phyloP scores from a whole-genome alignment of 2,888 invertebrate species.

The Rambutsinella grinnellia region DNA sequence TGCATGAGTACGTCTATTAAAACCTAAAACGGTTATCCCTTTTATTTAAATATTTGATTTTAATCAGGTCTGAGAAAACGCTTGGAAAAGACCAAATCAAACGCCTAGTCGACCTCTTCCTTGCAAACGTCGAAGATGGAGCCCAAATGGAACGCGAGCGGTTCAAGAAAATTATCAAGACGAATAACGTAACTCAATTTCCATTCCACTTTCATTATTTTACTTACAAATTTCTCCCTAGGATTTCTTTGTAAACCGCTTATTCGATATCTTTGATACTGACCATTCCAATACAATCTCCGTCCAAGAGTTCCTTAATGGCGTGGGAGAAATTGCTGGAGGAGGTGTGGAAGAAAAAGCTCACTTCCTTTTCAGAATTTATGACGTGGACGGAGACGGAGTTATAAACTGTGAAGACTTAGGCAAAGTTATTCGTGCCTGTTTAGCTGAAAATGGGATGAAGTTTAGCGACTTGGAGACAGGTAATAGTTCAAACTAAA shows the following conservation, averaged over 20 bases:
- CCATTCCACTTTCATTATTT: conserved; percentile 68
- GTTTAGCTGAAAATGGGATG: conserved; percentile 97
- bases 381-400: conserved; percentile 94
- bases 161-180: conserved; percentile 90
- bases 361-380: conserved; percentile 91
- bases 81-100: no score
- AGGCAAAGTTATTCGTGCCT: conserved; percentile 91
- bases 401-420: conserved; percentile 90
- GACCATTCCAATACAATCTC: conserved; percentile 93
- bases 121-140: conserved; percentile 87
- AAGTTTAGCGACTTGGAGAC: conserved; percentile 90
- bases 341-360: conserved; percentile 93
- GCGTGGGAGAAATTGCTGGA: conserved; percentile 79
- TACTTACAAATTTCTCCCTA: no score
- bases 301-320: conserved; percentile 89
- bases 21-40: no score
- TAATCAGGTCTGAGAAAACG: no score
- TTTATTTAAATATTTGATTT: no score
- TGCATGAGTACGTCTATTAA: no score
- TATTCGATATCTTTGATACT: conserved; percentile 94
- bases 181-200: conserved; percentile 82
- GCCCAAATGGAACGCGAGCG: conserved; percentile 89
- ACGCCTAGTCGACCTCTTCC: no score
- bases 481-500: conserved; percentile 71
- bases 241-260: conserved; percentile 94